Base-by-base conservation (phyloP, 1,140 invertebrate genomes). In the Lanistes nyassanus region DNA sequence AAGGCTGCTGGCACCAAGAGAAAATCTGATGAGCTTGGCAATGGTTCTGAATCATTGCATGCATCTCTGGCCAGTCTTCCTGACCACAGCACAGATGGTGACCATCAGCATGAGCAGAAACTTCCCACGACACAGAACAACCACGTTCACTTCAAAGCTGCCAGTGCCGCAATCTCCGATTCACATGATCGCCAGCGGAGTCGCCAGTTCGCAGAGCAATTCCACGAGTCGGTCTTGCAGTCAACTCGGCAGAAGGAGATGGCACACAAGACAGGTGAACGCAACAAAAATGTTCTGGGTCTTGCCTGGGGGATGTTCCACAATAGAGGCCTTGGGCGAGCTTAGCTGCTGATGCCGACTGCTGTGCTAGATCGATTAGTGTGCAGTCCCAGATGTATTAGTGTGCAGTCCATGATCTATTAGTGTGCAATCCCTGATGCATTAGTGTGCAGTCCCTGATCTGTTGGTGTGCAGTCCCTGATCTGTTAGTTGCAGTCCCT, bases 191-290 rank as follows among this genome's bases (percentile, higher is more conserved):
- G 73, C 53, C 76, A 62, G 58, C 81, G 80, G 21, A 84, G 81
- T 76, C 76, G 74, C 51, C 85, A 88, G 68, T 90, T 90, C 83
- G 88, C 82, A 62, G 86, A 89, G 76, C 87, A 89, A 80, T 90
- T 88, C 72, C 87, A 88, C 73, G 82, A 88, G 66, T 88, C 87
- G 21, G 87, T 88, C n/a, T 76, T 88, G 23, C 81, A 85, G 66
- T 82, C 83, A 26, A 88, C 87, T 29, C 66, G 82, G 56, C 83
- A 84, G 81, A 92, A 87, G 67, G 81, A 80, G 56, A 64, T 78
- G 47, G 51, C 74, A 21, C 60, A 65, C 7, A 79, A 77, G 71
- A 60, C 76, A 71, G 78, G 79, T 82, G 75, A 60, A 74, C 42
- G n/a, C n/a, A n/a, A n/a, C n/a, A n/a, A n/a, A n/a, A n/a, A n/a